Conservation (phyloP, 2,113 vertebrate species). For the Sprattus sprattus region DNA sequence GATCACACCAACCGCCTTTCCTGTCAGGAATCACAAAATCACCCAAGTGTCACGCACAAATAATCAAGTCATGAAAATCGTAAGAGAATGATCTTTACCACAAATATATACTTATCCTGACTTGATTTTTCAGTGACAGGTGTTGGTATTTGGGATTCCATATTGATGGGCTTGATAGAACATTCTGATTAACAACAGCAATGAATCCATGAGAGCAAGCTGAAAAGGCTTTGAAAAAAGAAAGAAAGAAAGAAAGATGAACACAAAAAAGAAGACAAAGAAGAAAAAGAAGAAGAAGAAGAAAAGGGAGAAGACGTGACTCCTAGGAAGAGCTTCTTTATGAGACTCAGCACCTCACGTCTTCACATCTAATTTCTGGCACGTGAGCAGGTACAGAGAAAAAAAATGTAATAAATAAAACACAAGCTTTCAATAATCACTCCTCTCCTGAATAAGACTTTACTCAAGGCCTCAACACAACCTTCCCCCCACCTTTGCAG, state of each 20-base stretch:
- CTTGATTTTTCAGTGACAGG: not conserved
- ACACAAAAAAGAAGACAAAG: no score
- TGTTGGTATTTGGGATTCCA: not conserved
- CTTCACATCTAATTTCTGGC: not conserved
- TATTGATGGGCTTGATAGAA: not conserved
- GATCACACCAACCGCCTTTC: not conserved
- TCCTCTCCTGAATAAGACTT: not conserved
- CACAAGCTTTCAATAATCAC: constrained; percentile 2
- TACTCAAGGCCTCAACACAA: not conserved
- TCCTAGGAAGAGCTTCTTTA: not conserved
- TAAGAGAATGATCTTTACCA: not conserved
- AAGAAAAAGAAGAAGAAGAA: no score
- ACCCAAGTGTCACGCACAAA: not conserved
- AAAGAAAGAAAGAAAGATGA: no score
- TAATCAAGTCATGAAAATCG: not conserved
- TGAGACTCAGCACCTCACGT: no score
- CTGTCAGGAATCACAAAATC: not conserved
- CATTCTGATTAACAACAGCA: not conserved
- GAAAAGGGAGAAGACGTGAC: not conserved
- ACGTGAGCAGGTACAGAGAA: no score
- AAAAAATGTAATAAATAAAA: not conserved
- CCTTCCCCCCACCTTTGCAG: not conserved
- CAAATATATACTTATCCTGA: not conserved
- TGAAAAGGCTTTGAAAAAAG: not conserved
- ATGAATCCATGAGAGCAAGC: not conserved